Conservation (phyloP, 2,113 vertebrate genomes). For the Carassius carassius region DNA sequence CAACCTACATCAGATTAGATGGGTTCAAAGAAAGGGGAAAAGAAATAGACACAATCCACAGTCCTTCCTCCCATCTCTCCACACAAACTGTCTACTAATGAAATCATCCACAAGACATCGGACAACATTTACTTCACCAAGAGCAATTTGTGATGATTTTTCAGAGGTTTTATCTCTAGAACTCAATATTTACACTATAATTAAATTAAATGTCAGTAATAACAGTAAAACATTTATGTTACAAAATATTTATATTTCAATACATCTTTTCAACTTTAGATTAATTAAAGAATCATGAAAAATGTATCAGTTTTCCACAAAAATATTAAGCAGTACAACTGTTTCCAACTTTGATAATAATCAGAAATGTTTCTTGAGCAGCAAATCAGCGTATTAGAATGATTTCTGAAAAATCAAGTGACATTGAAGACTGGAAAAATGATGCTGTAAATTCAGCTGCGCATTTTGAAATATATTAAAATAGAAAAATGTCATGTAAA, state of each 20-base stretch:
- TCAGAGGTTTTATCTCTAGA: background rate
- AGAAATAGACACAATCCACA: background rate
- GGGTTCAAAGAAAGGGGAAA: background rate
- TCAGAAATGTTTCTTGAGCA: background rate
- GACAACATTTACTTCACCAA: background rate
- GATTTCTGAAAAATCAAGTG: background rate
- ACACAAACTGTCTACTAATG: background rate
- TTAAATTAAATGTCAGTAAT: background rate
- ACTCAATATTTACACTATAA: background rate
- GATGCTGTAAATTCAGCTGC: background rate
- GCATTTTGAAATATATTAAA: background rate
- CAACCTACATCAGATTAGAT: background rate
- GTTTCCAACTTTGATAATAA: background rate
- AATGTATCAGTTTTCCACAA: background rate
- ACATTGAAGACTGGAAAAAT: background rate
- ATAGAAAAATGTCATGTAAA: background rate
- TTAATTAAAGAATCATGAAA: background rate
- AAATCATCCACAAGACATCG: too few relatives aligned
- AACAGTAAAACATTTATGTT: background rate
- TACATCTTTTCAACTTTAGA: background rate
- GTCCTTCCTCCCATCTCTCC: background rate
- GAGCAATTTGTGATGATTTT: background rate
- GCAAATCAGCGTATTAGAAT: background rate
- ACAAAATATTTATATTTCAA: background rate
- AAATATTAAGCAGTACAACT: background rate